These are phyloP conservation scores for Tolmerus cingulatus DNA, from an alignment of 2,888 invertebrate genomes.

Conservation along the genomic window DNA sequence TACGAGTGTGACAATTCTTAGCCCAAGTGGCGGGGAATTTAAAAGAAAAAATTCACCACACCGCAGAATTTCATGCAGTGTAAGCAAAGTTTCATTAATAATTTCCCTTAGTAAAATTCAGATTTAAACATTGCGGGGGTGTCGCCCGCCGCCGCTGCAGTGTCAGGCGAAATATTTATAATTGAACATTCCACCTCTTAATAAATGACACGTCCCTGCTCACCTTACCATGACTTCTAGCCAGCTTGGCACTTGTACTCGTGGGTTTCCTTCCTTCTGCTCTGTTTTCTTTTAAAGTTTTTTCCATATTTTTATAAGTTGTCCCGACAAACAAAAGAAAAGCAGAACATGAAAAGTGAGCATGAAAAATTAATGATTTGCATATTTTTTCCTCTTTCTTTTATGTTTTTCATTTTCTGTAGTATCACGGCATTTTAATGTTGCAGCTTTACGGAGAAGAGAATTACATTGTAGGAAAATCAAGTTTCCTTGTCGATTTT, in stretches of 20 bases:
- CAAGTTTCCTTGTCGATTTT: slow-evolving; percentile 9
- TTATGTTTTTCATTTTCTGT: not conserved
- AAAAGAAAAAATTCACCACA: not conserved
- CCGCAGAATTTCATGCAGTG: slow-evolving; percentile 3
- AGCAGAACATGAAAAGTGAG: slow-evolving; percentile 25
- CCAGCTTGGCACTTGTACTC: not conserved
- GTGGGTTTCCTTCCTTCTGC: not conserved
- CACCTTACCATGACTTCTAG: slow-evolving; percentile 23
- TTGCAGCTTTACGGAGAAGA: not conserved
- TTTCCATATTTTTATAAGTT: slow-evolving; percentile 13
- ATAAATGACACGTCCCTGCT: slow-evolving; percentile 26
- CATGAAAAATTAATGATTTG: slow-evolving; percentile 39
- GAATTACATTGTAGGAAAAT: not conserved
- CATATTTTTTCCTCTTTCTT: slow-evolving; percentile 31
- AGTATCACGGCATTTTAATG: slow-evolving; percentile 17
- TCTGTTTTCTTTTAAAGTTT: not conserved
- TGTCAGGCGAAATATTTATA: slow-evolving; percentile 29
- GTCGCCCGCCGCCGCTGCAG: not conserved
- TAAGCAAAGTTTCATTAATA: slow-evolving; percentile 24
- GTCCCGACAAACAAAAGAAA: slow-evolving; percentile 23
- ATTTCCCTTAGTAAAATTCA: slow-evolving; percentile 10
- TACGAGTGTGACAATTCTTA: not conserved
- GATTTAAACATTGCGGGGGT: not conserved
- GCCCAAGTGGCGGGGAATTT: not conserved
- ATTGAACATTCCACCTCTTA: slow-evolving; percentile 18